Percentiles rank a stretch among this genome's conserved stretches.
Evolutionary conservation across 2,113 vertebrate species (phyloP).

Genomic region (Elgaria multicarinata): DNA sequence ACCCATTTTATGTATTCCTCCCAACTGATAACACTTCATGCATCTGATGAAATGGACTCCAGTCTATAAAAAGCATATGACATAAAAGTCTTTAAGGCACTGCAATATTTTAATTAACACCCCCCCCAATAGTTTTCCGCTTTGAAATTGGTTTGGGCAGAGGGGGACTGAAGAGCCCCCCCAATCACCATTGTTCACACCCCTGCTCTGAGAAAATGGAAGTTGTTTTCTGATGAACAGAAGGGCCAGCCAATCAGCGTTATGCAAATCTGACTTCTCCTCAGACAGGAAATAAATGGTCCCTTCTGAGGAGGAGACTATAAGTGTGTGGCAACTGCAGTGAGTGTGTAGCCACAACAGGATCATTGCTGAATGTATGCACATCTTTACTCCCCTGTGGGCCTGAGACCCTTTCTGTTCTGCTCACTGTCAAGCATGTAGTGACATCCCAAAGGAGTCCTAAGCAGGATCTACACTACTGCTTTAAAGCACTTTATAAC

Average conservation of each 20-base stretch:
- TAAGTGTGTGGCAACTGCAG: background rate
- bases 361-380: background rate
- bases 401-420: background rate
- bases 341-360: background rate
- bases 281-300: background rate
- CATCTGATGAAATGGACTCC: background rate
- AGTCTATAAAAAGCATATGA: background rate
- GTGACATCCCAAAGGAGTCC: background rate
- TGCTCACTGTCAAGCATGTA: background rate
- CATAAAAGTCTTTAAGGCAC: background rate
- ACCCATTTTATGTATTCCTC: background rate
- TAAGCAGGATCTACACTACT: too few relatives aligned
- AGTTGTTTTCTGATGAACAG: background rate
- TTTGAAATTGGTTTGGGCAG: background rate
- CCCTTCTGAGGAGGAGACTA: background rate
- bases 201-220: background rate
- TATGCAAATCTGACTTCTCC: background rate
- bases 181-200: background rate
- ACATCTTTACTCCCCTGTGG: background rate
- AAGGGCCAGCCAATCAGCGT: background rate
- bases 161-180: background rate
- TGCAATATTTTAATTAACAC: background rate
- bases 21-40: background rate
- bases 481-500: too few relatives aligned
- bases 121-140: background rate